Base-by-base conservation (phyloP, 2,888 invertebrate species). In the Noctua pronuba region DNA sequence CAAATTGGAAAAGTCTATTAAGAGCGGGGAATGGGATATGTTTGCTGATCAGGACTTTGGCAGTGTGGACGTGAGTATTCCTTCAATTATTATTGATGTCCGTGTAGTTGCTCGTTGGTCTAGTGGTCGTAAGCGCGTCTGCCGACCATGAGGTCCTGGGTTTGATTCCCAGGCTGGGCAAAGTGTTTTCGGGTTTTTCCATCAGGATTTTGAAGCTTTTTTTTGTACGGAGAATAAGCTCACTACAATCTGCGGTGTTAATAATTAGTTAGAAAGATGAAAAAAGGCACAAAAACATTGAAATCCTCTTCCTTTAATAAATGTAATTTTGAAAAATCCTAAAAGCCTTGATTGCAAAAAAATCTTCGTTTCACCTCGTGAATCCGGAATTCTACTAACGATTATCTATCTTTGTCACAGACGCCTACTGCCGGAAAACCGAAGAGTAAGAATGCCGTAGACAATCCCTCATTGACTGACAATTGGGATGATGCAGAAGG, bases 401-500 rank as follows among this genome's bases (percentile, higher is more conserved):
- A 44, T 35, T 18, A 24, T 62, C 38, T 68, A 60, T 52, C 2
- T 38, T 71, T 46, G 1, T 0, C 18, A 52, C 89, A 97, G 96
- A 94, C 94, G 0, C 94, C 94, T 1, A 93, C 92, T 0, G 91
- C 93, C 2, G 94, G 94, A 0, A 92, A 92, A 67, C 92, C 91
- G 0, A 92, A 88, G 49, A 92, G 88, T 76, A 94, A 93, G 83
- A 91, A 86, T 70, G 89, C 93, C 0, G 55, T 92, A 13, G 96
- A 96, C 79, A 96, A 96, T 81, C 99, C 99, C 0, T 98, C 98
- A 69, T 97, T 99, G 64, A 99, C 99, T 0, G 99, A 99, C 94
- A 99, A 99, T 94, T 99, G 99, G 99, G 99, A 99, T 92, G 99
- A 99, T 95, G 99, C 99, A 0, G 99, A 99, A 95, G 99, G 99